A percentile compares a stretch with the other conserved stretches of the same genome.
phyloP scores from a whole-genome alignment of 2,797 vertebrate genomes.

The Channallabes apus region DNA sequence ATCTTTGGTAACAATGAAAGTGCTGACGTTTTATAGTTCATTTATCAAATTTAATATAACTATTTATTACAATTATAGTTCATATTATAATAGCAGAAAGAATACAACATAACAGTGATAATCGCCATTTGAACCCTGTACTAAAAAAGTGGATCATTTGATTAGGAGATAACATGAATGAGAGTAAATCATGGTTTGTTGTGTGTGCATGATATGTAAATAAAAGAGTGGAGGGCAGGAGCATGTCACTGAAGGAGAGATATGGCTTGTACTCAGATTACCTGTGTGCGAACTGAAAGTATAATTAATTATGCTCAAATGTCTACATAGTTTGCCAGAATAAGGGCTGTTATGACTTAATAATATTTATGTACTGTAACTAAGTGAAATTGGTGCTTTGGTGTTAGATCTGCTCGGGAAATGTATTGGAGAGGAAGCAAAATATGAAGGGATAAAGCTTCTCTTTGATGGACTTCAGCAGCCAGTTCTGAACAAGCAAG shows the following conservation, averaged over 20 bases:
- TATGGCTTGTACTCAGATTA: neutral
- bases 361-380: neutral
- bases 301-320: conserved; percentile 7
- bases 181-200: neutral
- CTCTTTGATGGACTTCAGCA: conserved; percentile 90
- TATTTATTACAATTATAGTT: neutral
- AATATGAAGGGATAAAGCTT: conserved; percentile 83
- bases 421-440: conserved; percentile 86
- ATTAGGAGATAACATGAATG: neutral
- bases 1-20: neutral
- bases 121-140: neutral
- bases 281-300: neutral
- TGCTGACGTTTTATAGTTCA: neutral
- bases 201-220: neutral
- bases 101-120: neutral
- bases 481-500: conserved; percentile 96
- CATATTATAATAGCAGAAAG: neutral
- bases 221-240: neutral
- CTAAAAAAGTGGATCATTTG: neutral
- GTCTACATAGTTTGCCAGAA: neutral
- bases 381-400: conserved; percentile 38
- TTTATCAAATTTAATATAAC: neutral
- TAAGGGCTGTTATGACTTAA: neutral
- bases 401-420: conserved; percentile 82
- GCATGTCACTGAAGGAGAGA: neutral